phyloP scores from a whole-genome alignment of 2,797 vertebrate species.

The Knipowitschia caucasica region DNA sequence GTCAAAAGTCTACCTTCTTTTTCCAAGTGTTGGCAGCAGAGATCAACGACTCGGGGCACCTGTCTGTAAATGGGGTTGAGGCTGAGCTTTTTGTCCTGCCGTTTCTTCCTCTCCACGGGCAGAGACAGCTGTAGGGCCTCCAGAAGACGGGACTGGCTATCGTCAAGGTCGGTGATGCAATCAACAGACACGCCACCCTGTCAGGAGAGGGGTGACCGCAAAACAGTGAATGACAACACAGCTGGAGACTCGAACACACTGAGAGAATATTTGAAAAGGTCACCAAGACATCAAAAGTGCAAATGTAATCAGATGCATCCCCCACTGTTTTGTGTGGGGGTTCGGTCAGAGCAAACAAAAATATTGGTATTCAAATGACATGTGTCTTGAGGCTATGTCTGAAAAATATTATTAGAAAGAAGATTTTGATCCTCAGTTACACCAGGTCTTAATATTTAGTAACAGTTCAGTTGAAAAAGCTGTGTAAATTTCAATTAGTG shows the following conservation, averaged over 20 bases:
- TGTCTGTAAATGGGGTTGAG: constrained; percentile 97
- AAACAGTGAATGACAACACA: constrained; percentile 16
- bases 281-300: neutral
- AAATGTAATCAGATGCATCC: constrained; percentile 20
- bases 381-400: constrained; percentile 1
- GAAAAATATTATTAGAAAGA: too few relatives aligned
- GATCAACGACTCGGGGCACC: constrained; percentile 92
- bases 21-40: constrained; percentile 96
- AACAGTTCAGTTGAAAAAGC: neutral
- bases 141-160: constrained; percentile 91
- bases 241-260: neutral
- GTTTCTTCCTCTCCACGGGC: constrained; percentile 91
- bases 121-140: constrained; percentile 96
- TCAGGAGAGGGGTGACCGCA: constrained; percentile 46
- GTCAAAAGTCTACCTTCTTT: constrained; percentile 83
- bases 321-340: neutral
- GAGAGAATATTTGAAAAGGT: constrained; percentile 9
- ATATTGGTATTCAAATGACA: neutral
- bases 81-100: constrained; percentile 89
- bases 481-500: neutral
- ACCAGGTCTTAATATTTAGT: constrained; percentile 1
- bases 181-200: constrained; percentile 98
- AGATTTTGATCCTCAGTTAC: too few relatives aligned
- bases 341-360: neutral
- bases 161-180: constrained; percentile 97